These are phyloP conservation scores for Plecotus auritus DNA, from an alignment of 2,113 vertebrate species.

Conservation along the genomic window DNA sequence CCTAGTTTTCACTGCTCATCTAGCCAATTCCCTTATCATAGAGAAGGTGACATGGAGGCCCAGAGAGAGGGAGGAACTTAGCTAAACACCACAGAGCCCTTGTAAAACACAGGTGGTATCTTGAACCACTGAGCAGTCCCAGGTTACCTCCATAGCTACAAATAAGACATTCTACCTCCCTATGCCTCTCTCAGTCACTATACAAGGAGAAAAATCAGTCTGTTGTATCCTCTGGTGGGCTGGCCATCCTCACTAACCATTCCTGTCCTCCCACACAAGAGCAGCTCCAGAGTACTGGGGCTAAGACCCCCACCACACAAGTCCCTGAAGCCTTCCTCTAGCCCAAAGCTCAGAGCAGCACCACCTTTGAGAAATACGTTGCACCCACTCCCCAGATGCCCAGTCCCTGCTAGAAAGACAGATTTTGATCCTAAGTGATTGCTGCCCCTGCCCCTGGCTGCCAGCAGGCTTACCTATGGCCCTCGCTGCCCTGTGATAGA, in stretches of 20 bases:
- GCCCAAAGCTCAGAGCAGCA: neutral
- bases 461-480: slow-evolving; percentile 75
- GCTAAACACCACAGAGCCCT: slow-evolving; percentile 4
- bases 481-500: slow-evolving; percentile 49
- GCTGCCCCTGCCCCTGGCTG: slow-evolving; percentile 21
- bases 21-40: neutral
- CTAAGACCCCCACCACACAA: neutral
- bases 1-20: neutral
- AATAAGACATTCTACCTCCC: neutral
- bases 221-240: neutral
- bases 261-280: neutral
- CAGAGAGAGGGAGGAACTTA: neutral
- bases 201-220: neutral
- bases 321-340: neutral
- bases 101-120: neutral
- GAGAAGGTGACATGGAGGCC: neutral
- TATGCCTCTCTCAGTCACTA: neutral
- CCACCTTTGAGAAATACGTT: neutral
- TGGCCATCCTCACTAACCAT: neutral
- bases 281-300: neutral
- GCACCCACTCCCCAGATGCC: slow-evolving; percentile 4
- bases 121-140: neutral
- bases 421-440: slow-evolving; percentile 16
- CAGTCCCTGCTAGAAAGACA: slow-evolving; percentile 25
- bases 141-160: slow-evolving; percentile 15